phyloP scores from a whole-genome alignment of 2,113 vertebrate species.

The Pogonocichla stellata region DNA sequence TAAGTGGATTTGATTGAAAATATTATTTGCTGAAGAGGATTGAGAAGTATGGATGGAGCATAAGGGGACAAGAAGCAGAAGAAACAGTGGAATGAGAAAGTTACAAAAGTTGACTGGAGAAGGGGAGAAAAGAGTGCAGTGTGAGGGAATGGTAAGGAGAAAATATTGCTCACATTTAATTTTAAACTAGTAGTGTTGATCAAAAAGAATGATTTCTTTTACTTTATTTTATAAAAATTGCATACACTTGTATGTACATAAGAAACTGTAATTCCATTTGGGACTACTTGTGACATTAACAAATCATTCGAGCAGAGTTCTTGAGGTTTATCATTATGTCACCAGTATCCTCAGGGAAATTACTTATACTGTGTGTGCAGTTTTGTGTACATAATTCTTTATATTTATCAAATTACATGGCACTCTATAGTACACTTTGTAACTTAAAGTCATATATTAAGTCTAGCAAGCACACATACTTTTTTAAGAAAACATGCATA shows the following conservation, averaged over 20 bases:
- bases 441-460: slow-evolving; percentile 22
- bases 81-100: not conserved
- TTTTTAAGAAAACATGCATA: not conserved
- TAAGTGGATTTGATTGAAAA: slow-evolving; percentile 25
- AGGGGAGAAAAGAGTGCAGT: not conserved
- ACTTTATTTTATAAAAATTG: slow-evolving; percentile 39
- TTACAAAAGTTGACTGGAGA: not conserved
- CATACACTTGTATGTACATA: not conserved
- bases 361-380: slow-evolving; percentile 36
- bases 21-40: not conserved
- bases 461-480: not conserved
- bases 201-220: slow-evolving; percentile 30
- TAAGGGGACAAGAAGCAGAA: not conserved
- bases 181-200: not conserved
- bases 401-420: slow-evolving; percentile 59
- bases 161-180: slow-evolving; percentile 39
- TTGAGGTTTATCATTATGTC: slow-evolving; percentile 44
- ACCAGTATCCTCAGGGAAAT: slow-evolving; percentile 42
- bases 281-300: slow-evolving; percentile 35
- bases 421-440: slow-evolving; percentile 1
- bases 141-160: not conserved
- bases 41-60: not conserved
- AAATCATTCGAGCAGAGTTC: slow-evolving; percentile 36
- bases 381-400: slow-evolving; percentile 23
- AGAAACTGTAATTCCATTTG: slow-evolving; percentile 47